These are phyloP conservation scores for Leptogaster cylindrica DNA, from an alignment of 2,888 invertebrate genomes.

Conservation along the genomic window DNA sequence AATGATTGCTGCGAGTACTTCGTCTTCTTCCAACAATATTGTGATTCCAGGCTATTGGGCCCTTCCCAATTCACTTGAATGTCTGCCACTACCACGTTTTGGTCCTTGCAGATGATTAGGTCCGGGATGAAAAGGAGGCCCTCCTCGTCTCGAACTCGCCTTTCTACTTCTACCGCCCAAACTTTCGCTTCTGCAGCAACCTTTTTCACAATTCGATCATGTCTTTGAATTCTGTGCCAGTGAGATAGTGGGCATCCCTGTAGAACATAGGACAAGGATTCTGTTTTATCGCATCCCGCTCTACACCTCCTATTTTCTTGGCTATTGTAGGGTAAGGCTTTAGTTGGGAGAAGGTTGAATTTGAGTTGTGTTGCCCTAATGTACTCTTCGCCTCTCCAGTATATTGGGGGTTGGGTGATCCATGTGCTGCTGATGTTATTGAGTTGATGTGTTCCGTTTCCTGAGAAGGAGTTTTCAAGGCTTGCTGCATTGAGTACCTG, in stretches of 20 bases:
- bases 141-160: neutral
- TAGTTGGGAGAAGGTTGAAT: neutral
- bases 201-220: neutral
- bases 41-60: neutral
- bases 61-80: too few species aligned
- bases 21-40: neutral
- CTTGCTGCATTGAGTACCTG: neutral
- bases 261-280: neutral
- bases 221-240: neutral
- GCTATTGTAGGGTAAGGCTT: too few species aligned
- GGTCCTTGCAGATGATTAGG: neutral
- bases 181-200: neutral
- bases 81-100: neutral
- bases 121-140: neutral
- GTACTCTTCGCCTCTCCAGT: neutral
- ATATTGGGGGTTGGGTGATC: neutral
- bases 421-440: neutral
- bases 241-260: neutral
- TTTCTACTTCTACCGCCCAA: neutral
- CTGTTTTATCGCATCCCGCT: neutral
- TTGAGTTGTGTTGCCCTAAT: neutral
- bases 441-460: neutral
- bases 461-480: neutral
- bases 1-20: neutral
- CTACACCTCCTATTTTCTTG: too few species aligned